Percentiles rank a stretch among this genome's conserved stretches.
phyloP scores from a whole-genome alignment of 2,888 invertebrate species.

The Erebia epiphron region DNA sequence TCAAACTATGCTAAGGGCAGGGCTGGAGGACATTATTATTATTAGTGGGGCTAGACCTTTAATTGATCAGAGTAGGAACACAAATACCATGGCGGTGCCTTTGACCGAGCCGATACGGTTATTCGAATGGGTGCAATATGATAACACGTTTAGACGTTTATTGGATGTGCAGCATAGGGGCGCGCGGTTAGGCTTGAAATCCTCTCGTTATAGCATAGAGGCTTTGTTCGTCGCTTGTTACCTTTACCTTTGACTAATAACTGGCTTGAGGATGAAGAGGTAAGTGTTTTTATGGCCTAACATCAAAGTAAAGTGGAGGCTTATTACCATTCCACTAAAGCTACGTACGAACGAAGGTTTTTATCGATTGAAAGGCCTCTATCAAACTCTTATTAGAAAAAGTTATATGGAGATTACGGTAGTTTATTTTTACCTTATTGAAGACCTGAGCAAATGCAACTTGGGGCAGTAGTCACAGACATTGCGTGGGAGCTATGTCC shows the following conservation, averaged over 20 bases:
- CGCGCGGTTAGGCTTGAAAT: conserved; percentile 8
- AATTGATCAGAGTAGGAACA: neutral
- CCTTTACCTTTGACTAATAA: conserved; percentile 14
- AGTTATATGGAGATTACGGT: too few relatives aligned
- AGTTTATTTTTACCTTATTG: too few relatives aligned
- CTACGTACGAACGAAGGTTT: too few relatives aligned
- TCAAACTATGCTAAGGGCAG: too few relatives aligned
- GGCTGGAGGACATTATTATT: too few relatives aligned
- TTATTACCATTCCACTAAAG: neutral
- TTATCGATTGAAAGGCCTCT: too few relatives aligned
- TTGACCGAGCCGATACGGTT: neutral
- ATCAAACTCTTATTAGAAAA: too few relatives aligned
- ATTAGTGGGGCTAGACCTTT: neutral
- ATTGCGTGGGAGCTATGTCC: too few relatives aligned
- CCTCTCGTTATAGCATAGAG: conserved; percentile 11
- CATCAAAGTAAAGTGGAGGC: conserved; percentile 11
- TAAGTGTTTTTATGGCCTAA: conserved; percentile 5
- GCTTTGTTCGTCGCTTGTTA: conserved; percentile 15
- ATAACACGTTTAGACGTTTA: conserved; percentile 14
- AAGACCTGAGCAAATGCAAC: too few relatives aligned
- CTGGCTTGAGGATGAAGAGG: neutral
- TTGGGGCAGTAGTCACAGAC: too few relatives aligned
- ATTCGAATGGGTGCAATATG: neutral
- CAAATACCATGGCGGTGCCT: neutral
- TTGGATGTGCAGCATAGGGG: neutral